Conservation (phyloP, 2,888 invertebrate genomes). For the Desoria tigrina region DNA sequence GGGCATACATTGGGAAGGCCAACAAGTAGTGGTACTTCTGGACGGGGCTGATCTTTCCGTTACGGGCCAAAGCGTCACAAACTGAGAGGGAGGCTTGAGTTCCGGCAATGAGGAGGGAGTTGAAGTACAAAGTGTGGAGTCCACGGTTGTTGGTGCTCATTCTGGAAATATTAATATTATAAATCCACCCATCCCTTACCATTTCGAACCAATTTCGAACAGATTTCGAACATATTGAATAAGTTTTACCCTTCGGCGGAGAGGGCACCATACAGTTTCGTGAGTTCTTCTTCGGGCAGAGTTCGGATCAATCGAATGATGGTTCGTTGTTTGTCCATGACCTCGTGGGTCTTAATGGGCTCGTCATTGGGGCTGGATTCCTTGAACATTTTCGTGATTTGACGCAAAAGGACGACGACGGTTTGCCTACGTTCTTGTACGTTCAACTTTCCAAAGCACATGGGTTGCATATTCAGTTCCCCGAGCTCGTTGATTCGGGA, state of each 20-base stretch:
- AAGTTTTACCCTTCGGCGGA: background rate
- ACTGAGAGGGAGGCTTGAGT: slow-evolving; percentile 6
- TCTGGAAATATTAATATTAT: background rate
- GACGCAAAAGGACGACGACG: slow-evolving; percentile 7
- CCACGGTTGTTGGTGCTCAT: slow-evolving; percentile 14
- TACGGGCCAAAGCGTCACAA: background rate
- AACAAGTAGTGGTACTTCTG: slow-evolving; percentile 10
- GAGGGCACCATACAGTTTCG: background rate
- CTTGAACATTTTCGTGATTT: background rate
- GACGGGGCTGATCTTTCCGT: background rate
- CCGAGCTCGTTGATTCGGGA: background rate
- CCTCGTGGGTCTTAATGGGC: slow-evolving; percentile 1
- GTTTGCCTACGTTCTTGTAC: background rate
- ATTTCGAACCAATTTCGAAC: background rate
- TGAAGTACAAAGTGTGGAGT: slow-evolving; percentile 9
- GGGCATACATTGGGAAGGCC: slow-evolving; percentile 3
- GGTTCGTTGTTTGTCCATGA: slow-evolving; percentile 17
- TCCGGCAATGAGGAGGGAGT: slow-evolving; percentile 13
- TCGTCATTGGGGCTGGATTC: slow-evolving; percentile 2
- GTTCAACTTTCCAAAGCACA: slow-evolving; percentile 7
- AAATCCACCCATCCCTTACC: background rate
- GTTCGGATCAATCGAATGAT: slow-evolving; percentile 13
- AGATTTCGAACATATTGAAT: background rate
- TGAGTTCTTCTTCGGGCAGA: background rate
- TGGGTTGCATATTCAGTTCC: background rate